Evolutionary conservation across 2,797 vertebrate species (phyloP).

Genomic region (Phrynocephalus forsythii): DNA sequence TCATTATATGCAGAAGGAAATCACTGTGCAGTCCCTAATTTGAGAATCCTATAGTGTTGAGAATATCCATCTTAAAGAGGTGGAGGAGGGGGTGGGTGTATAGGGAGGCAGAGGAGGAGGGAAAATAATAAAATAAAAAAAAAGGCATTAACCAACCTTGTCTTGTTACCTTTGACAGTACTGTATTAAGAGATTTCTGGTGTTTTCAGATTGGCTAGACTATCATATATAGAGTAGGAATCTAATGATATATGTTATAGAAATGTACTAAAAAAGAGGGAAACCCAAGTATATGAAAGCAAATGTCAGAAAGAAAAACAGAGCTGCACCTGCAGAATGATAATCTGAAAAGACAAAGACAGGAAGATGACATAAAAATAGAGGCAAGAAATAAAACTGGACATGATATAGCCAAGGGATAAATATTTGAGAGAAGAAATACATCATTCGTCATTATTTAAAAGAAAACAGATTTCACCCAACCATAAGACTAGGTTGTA

Average conservation of each 20-base stretch:
- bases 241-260: neutral
- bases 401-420: neutral
- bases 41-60: neutral
- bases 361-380: neutral
- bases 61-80: neutral
- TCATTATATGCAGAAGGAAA: neutral
- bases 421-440: neutral
- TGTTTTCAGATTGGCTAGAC: neutral
- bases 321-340: neutral
- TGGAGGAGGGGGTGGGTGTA: neutral
- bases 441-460: neutral
- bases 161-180: no score
- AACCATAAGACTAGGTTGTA: conserved; percentile 61
- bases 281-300: neutral
- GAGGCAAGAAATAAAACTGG: neutral
- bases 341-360: neutral
- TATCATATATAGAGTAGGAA: neutral
- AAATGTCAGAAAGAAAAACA: neutral
- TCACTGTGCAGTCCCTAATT: neutral
- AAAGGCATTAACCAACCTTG: no score
- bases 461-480: conserved; percentile 17
- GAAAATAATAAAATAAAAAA: no score
- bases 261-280: neutral
- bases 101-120: no score
- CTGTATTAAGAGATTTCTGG: neutral